Conservation (phyloP, 2,113 vertebrate species). For the Pseudorhombus dupliciocellatus region DNA sequence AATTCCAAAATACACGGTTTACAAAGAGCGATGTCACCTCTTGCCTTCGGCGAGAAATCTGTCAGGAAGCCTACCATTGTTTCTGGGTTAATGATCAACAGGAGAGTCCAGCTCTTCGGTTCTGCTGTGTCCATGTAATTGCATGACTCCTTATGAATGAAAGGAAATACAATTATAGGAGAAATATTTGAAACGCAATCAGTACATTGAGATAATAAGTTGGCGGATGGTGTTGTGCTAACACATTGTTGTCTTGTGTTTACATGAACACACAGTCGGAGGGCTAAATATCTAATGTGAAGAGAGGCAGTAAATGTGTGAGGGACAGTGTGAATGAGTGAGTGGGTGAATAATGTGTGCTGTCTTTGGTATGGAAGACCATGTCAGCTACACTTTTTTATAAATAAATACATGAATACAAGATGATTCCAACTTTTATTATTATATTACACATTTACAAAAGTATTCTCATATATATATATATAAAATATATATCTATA, state of each 20-base stretch:
- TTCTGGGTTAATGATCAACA: slow-evolving; percentile 26
- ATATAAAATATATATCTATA: no score
- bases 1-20: slow-evolving; percentile 11
- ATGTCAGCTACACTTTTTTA: slow-evolving; percentile 50
- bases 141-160: slow-evolving; percentile 22
- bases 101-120: not conserved
- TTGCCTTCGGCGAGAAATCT: not conserved
- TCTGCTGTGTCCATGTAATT: slow-evolving; percentile 3
- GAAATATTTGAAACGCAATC: slow-evolving; percentile 5
- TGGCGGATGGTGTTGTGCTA: not conserved
- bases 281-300: slow-evolving; percentile 23
- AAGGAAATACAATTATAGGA: not conserved
- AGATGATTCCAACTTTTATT: slow-evolving; percentile 22
- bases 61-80: slow-evolving; percentile 1
- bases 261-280: slow-evolving; percentile 55
- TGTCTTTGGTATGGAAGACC: slow-evolving; percentile 35
- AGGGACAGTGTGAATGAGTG: slow-evolving; percentile 17
- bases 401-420: slow-evolving; percentile 68
- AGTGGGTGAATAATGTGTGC: slow-evolving; percentile 29
- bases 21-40: no score
- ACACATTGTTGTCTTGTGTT: slow-evolving; percentile 26
- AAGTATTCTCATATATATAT: not conserved
- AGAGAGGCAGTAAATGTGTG: slow-evolving; percentile 3
- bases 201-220: not conserved
- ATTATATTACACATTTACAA: not conserved